Base-by-base conservation (phyloP, 2,888 invertebrate species). In the Drosophila anomalipes region DNA sequence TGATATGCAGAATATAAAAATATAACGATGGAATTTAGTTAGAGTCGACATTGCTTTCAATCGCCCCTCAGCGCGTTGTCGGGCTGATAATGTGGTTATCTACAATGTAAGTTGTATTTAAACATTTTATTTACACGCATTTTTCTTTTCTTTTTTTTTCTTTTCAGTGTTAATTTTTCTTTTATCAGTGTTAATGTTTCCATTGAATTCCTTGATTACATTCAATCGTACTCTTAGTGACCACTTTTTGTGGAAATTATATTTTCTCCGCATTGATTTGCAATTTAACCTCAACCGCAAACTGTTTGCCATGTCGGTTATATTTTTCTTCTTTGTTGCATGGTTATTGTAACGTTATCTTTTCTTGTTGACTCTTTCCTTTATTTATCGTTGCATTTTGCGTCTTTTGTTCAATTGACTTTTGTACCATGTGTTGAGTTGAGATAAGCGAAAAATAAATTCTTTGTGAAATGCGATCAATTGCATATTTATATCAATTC, bases 261-360 rank as follows among this genome's bases (percentile, higher is more conserved):
- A n/a, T 28, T 39, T 57, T 30, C 9, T 28, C n/a, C 30, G 12
- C 7, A 47, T 22, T 47, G 1, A 22, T 33, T 22, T 54, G 16
- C 5, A 26, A 19, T 56, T 56, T 35, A n/a, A 26, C 28, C n/a
- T 37, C 19, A 56, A 56, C 37, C 56, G 28, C 56, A 56, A 28
- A 49, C 16, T 0, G 9, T 49, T 26, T 49, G 1, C 16, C 47
- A 26, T 47, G 14, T 22, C 22, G 22, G 22, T 16, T 26, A 47
- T 47, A 26, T 16, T 26, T 16, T 16, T 35, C 1, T 56, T 22
- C 33, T 19, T 26, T 56, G 35, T 35, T 5, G 35, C 22, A 35
- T 19, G 9, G 9, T 33, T 54, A 26, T 35, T 35, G 22, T 47
- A 14, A 6, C 28, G 1, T 10, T 28, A 19, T 51, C 16, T 39